Base-by-base conservation (phyloP, 2,113 vertebrate species). In the Eulemur rufifrons region DNA sequence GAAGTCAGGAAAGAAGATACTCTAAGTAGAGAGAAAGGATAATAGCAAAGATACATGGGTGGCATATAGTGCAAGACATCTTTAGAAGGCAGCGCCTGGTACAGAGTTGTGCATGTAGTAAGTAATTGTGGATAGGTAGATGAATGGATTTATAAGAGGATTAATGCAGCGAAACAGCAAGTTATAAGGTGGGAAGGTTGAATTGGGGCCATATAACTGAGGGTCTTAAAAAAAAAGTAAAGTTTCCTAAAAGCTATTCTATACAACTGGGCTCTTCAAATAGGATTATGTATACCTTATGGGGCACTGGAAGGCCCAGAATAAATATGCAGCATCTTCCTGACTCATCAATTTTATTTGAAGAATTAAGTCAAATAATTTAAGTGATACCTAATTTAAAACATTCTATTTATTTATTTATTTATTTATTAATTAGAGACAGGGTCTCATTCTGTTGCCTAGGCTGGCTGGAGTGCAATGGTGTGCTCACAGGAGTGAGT, bases 261-360 rank as follows among this genome's bases (percentile, higher is more conserved):
- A 27, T 52, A 80, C 4, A 59, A 32, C 17, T 52, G 1, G 39
- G 20, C 6, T 89, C 45, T 85, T 56, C n/a, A 63, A 96, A 71
- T 4, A 89, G 17, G 37, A 52, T 25, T 29, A 91, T 17, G 20
- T 23, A 21, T 63, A 78, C 8, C 5, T n/a, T 15, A 66, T 9
- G n/a, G 8, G 39, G 39, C n/a, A 80, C 50, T 77, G 39, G 42
- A 95, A 84, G 11, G 32, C 6, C 23, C 34, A 87, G 2, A 21
- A 39, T 45, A 68, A 78, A 68, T 6, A 73, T 52, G n/a, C 68
- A 85, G 47, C 12, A 93, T 74, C 34, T 74, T 74, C 27, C 27
- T 59, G 21, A 64, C 34, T 73, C 45, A 93, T 93, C 27, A 81
- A 89, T 59, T 93, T 92, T 84, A 73, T 66, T 86, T 89, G 18